Evolutionary conservation across 2,888 invertebrate genomes (phyloP).

Genomic region (Zygogramma bicolorata): DNA sequence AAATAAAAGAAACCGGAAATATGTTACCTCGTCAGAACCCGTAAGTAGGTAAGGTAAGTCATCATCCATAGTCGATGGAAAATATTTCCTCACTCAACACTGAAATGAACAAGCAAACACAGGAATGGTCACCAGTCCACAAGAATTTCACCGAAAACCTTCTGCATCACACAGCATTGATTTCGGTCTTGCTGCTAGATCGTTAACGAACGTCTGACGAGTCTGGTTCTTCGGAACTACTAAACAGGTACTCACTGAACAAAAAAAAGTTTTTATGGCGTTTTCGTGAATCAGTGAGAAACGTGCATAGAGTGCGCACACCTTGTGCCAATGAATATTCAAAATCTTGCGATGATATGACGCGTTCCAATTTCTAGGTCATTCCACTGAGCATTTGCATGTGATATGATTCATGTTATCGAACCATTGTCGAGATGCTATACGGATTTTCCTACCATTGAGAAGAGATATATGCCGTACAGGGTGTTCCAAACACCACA

Average conservation of each 20-base stretch:
- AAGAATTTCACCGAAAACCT: neutral
- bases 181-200: neutral
- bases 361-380: neutral
- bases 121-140: neutral
- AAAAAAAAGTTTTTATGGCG: neutral
- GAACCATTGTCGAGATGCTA: neutral
- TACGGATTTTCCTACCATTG: neutral
- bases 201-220: neutral
- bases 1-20: too few relatives aligned
- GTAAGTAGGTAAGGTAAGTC: too few relatives aligned
- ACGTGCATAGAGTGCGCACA: neutral
- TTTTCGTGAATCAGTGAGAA: neutral
- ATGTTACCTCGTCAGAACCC: neutral
- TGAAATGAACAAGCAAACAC: neutral
- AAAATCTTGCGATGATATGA: neutral
- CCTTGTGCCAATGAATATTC: neutral
- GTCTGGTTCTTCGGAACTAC: conserved; percentile 6
- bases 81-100: neutral
- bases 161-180: neutral
- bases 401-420: neutral
- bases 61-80: neutral
- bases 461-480: neutral
- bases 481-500: neutral
- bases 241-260: neutral
- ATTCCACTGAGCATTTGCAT: neutral